Base-by-base conservation (phyloP, 2,797 vertebrate genomes). In the Lacerta bilineata region DNA sequence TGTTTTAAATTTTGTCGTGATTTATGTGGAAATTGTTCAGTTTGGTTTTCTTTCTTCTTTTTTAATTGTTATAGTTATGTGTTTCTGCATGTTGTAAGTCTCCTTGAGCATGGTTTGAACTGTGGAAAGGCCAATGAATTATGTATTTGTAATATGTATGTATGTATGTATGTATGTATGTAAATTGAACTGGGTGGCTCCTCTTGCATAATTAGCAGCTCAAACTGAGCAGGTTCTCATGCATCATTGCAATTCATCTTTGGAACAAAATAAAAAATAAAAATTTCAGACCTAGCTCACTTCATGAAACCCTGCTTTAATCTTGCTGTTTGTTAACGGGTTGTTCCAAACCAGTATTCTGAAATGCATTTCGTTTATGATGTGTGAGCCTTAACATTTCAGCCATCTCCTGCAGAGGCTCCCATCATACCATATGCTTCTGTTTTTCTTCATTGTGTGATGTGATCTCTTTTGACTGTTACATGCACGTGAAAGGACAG, bases 391-490 rank as follows among this genome's bases (percentile, higher is more conserved):
- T 95, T 96, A 95, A 93, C 94, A 95, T 96, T 96, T 96, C 96
- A 96, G 94, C 93, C 93, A 88, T 96, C 96, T 95, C 95, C 96
- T 97, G 95, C 95, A 96, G 96, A 96, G 96, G 94, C 96, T 80
- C 96, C 95, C 96, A 96, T 95, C 91, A 94, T 94, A 96, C 97
- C 97, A 97, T 97, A 97, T 98, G 96, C 94, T 97, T 97, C 96
- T 97, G 95, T 97, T 96, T 96, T 97, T 97, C 95, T 97, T 95
- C 96, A 97, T 92, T 94, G 95, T 91, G 83, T 97, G 97, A 97
- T 97, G 96, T 97, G 96, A 98, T 97, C 95, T 94, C 93, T 97
- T 97, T 90, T 97, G 97, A 97, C 96, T 97, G 96, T 91, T 97
- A 96, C 97, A 97, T 94, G 96, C 96, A 97, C 88, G 95, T 95